phyloP scores from a whole-genome alignment of 2,888 invertebrate species.

The Saturnia japonica region DNA sequence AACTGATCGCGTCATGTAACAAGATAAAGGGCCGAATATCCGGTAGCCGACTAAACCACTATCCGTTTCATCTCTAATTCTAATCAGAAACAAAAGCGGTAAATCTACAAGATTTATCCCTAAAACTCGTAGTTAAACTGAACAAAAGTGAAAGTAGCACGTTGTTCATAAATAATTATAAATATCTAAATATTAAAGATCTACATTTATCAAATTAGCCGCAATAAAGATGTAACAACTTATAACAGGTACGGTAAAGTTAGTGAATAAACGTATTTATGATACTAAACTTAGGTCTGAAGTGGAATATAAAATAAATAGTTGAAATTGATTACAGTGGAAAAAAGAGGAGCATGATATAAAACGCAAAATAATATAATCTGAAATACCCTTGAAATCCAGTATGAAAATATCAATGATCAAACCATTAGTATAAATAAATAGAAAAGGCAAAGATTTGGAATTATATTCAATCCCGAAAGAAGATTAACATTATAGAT shows the following conservation, averaged over 20 bases:
- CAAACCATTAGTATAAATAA: no score
- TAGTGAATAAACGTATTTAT: neutral
- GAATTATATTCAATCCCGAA: neutral
- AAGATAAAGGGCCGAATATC: no score
- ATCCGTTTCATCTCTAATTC: no score
- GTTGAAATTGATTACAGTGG: neutral
- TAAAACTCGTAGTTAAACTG: neutral
- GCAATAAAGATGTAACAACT: neutral
- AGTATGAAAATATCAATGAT: no score
- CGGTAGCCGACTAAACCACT: no score
- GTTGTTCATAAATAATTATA: no score
- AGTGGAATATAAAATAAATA: neutral
- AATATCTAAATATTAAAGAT: no score
- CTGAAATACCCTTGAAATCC: no score
- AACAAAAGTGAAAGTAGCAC: neutral
- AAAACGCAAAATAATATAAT: no score
- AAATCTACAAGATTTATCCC: neutral
- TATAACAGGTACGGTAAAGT: neutral
- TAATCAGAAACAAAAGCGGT: neutral
- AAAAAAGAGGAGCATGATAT: neutral
- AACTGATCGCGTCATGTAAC: no score
- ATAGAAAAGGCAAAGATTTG: no score
- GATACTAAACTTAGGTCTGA: neutral
- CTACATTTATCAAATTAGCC: neutral
- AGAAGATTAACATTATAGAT: neutral